phyloP scores from a whole-genome alignment of 2,797 vertebrate genomes.

The Anguilla obscura region DNA sequence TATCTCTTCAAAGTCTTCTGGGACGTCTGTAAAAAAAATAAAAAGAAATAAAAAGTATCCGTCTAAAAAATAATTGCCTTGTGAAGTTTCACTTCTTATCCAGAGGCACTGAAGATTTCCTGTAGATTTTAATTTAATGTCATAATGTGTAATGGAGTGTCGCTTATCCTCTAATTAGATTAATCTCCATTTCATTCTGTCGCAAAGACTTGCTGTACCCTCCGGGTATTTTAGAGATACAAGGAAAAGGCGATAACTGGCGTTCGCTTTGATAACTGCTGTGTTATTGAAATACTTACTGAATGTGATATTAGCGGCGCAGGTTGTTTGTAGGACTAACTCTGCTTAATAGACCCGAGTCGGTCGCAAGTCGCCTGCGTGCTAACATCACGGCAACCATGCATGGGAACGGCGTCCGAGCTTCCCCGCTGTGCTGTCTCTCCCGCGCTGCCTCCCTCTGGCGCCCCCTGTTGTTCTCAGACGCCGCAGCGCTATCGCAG shows the following conservation, averaged over 20 bases:
- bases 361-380: conserved; percentile 28
- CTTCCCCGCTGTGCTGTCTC: conserved; percentile 47
- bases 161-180: conserved; percentile 2
- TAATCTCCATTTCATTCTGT: background rate
- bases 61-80: background rate
- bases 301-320: background rate
- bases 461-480: conserved; percentile 49
- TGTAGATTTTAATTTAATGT: background rate
- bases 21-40: background rate
- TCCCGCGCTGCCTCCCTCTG: conserved; percentile 50
- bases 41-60: background rate
- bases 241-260: background rate
- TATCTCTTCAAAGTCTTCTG: background rate
- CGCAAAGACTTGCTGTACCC: background rate
- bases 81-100: background rate
- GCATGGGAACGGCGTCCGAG: conserved; percentile 58
- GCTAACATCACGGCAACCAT: conserved; percentile 51
- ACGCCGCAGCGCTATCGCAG: conserved; percentile 49
- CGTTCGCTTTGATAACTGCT: background rate
- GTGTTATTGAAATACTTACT: background rate
- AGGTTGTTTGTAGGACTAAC: conserved; percentile 23
- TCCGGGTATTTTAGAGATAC: background rate
- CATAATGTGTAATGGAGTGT: background rate
- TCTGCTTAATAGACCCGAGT: conserved; percentile 25
- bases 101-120: background rate